phyloP scores from a whole-genome alignment of 2,888 invertebrate species.

The Epinotia nisella region DNA sequence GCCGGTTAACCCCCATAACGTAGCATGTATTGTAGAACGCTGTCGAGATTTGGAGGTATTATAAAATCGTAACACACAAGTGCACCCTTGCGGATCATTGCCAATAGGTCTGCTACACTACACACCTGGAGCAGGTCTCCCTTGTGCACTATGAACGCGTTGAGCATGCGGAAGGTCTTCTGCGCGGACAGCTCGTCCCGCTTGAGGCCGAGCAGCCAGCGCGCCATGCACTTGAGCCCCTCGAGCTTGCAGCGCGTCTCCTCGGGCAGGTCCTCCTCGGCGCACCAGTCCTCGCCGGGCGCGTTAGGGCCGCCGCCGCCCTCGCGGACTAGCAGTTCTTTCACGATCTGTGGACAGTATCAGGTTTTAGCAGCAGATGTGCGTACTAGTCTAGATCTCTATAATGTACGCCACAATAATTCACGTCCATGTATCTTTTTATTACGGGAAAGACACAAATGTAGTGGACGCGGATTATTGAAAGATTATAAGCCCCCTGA shows the following conservation, averaged over 20 bases:
- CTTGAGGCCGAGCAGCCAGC: slow-evolving; percentile 97
- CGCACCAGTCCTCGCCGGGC: slow-evolving; percentile 90
- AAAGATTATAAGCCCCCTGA: too few relatives aligned
- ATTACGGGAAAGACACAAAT: too few relatives aligned
- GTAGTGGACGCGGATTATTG: too few relatives aligned
- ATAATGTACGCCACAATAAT: too few relatives aligned
- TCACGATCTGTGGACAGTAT: slow-evolving; percentile 89
- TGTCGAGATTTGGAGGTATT: too few relatives aligned
- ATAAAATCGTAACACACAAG: too few relatives aligned
- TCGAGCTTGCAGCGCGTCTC: slow-evolving; percentile 97
- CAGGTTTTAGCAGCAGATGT: not conserved
- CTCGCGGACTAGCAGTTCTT: slow-evolving; percentile 95
- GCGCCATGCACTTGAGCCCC: slow-evolving; percentile 97
- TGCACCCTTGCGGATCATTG: too few relatives aligned
- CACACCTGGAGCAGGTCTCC: slow-evolving; percentile 90
- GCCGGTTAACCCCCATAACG: too few relatives aligned
- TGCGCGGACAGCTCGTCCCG: slow-evolving; percentile 94
- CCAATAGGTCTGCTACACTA: too few relatives aligned
- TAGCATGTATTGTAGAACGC: too few relatives aligned
- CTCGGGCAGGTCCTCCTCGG: slow-evolving; percentile 93
- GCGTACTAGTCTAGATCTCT: too few relatives aligned
- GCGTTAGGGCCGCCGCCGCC: slow-evolving; percentile 84
- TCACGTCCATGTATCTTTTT: too few relatives aligned
- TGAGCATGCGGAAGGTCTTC: slow-evolving; percentile 97
- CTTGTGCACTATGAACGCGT: slow-evolving; percentile 96